Evolutionary conservation across 2,113 vertebrate genomes (phyloP).

Genomic region (Danionella cerebrum): DNA sequence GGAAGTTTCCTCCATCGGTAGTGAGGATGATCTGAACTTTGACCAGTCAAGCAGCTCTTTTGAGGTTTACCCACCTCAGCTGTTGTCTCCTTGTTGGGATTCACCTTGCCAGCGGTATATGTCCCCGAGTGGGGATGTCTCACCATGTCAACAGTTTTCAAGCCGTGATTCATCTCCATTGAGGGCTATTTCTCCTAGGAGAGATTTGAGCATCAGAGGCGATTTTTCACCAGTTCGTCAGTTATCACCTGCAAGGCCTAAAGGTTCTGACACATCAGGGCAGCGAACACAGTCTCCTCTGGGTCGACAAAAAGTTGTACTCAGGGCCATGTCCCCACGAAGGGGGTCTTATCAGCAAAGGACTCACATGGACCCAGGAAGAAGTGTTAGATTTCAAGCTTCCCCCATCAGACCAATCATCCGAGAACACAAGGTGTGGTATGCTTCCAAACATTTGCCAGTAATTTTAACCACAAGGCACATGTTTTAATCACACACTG

Average conservation of each 20-base stretch:
- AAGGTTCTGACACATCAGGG: conserved; percentile 70
- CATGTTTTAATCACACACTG: neutral
- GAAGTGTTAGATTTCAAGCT: conserved; percentile 67
- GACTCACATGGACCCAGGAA: conserved; percentile 70
- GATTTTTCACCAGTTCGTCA: conserved; percentile 55
- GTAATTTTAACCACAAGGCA: neutral
- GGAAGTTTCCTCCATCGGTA: conserved; percentile 67
- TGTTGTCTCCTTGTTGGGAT: conserved; percentile 79
- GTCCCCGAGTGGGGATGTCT: conserved; percentile 58
- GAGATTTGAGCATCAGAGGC: conserved; percentile 36
- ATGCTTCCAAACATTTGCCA: neutral
- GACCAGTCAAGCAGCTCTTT: conserved; percentile 78
- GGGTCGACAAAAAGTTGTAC: conserved; percentile 78
- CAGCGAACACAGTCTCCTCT: conserved; percentile 81
- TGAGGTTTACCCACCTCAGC: conserved; percentile 78
- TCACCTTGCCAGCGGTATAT: conserved; percentile 59
- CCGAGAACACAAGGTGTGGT: conserved; percentile 48
- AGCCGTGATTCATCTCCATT: conserved; percentile 82
- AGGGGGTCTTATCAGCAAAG: conserved; percentile 85
- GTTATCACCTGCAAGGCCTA: conserved; percentile 62
- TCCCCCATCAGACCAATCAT: conserved; percentile 45
- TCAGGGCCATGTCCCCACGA: conserved; percentile 86
- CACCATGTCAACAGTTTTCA: conserved; percentile 55
- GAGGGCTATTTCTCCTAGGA: conserved; percentile 78
- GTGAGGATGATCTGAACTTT: conserved; percentile 74